Base-by-base conservation (phyloP, 1,140 invertebrate species). In the Caenorhabditis tropicalis region DNA sequence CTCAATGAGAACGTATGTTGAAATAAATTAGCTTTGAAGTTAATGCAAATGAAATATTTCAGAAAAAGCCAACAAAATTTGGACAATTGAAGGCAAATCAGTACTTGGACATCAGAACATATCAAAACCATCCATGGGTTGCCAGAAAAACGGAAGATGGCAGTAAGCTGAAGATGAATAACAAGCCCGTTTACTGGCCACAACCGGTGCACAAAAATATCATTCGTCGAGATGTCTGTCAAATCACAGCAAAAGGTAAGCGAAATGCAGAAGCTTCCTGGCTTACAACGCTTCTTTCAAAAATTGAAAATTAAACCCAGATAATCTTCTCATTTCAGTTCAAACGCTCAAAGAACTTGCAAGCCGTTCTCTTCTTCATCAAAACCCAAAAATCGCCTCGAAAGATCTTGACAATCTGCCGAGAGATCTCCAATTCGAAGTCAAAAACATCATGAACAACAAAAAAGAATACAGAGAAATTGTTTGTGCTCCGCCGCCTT, bases 61-160 rank as follows among this genome's bases (percentile, higher is more conserved):
- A 82, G 81, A 58, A 27, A 60, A 5, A 58, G 53, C 49, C 49
- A 9, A 43, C 60, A 19, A 58, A 60, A 29, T 82, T 43, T 53
- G 82, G 33, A 10, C 31, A 24, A 19, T 24, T 82, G 1, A 36
- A 7, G 7, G n/a, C 27, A 24, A 56, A 70, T 9, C 27, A 82
- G 46, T 70, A 29, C 24, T 36, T 82, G 36, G 82, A 70, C 46
- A 74, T 82, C 3, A 82, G 24, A 49, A 82, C 82, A 0, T 82
- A 60, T n/a, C 16, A 29, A 29, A 49, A 70, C 24, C 82, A 82
- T 51, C 82, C 82, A 60, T 82, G 82, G 82, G 58, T 82, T 10
- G 65, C 65, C 7, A 39, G 65, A 43, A 15, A 36, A 24, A 9
- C 65, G 9, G 7, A 43, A 12, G 65, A 74, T 24, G 65, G 65